Base-by-base conservation (phyloP, 2,113 vertebrate genomes). In the Haliaeetus leucogaster region DNA sequence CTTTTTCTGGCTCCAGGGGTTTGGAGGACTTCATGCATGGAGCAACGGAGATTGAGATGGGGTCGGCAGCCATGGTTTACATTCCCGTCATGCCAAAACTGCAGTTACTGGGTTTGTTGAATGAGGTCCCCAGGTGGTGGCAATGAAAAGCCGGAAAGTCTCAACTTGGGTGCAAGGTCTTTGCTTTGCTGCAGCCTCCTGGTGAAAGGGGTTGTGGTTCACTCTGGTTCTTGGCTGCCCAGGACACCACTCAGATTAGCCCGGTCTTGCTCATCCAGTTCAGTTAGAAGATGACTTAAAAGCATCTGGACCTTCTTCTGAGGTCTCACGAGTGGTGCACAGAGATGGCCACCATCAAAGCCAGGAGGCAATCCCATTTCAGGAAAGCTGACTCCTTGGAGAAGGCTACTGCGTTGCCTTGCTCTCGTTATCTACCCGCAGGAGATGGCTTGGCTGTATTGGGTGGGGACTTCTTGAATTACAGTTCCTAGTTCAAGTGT, bases 181-280 rank as follows among this genome's bases (percentile, higher is more conserved):
- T 13, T 26, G 70, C 32, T 11, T 5, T 10, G 29, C 32, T 23
- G 68, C 19, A 18, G 58, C 23, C 48, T 36, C 34, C 43, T 16
- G 32, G 43, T 58, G 52, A 2, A 1, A 27, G 84, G 32, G 45
- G 3, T 1, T 8, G 40, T 23, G 47, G n/a, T 29, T 72, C 50
- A 1, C 48, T 7, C 42, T 8, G 67, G 4, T 38, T 22, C 66
- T 32, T 3, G 1, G 34, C 36, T 2, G 4, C 6, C 0, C 4
- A 9, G 85, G 73, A 12, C 81, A 42, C 16, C 10, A 0, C 38
- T 82, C 11, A 2, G 11, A 22, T 0, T 16, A 40, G 40, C 36
- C 25, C 13, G 0, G 71, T 5, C 59, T 40, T 5, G 16, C 6
- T n/a, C 40, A 27, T 34, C 82, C 47, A 6, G 5, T 1, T n/a